A percentile compares a stretch with the other conserved stretches of the same genome.
Evolutionary conservation across 23 tunicate species (phyloP).

Genomic region (Halocynthia aurantium): DNA sequence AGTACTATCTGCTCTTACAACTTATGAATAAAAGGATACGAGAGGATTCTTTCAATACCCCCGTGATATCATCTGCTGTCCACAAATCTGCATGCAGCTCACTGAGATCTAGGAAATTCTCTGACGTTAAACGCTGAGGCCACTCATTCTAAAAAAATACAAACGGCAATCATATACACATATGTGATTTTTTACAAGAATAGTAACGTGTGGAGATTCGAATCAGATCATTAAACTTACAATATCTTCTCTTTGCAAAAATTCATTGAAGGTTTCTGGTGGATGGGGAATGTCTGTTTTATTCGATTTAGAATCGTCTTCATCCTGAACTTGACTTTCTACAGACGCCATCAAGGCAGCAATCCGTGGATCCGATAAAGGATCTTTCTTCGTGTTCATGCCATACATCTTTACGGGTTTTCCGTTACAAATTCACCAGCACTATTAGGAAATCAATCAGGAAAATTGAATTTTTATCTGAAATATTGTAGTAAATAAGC

Average conservation of each 20-base stretch:
- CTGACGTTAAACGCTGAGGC: conserved; percentile 68
- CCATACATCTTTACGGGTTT: neutral
- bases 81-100: conserved; percentile 7
- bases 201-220: neutral
- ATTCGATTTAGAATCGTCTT: neutral
- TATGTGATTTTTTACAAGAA: neutral
- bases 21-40: conserved; percentile 11
- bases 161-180: neutral
- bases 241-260: conserved; percentile 25
- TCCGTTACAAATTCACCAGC: no score
- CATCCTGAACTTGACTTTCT: neutral
- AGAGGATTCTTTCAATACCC: conserved; percentile 4
- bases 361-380: conserved; percentile 31
- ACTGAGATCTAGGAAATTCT: conserved; percentile 41
- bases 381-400: neutral
- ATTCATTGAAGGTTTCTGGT: conserved; percentile 44
- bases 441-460: no score
- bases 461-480: no score
- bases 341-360: conserved; percentile 45
- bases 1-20: no score
- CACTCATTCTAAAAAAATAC: conserved; percentile 40
- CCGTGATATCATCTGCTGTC: conserved; percentile 22
- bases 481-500: no score
- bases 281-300: conserved; percentile 24
- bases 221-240: conserved; percentile 22